Conservation (phyloP, 2,888 invertebrate genomes). For the Nomada fucata region DNA sequence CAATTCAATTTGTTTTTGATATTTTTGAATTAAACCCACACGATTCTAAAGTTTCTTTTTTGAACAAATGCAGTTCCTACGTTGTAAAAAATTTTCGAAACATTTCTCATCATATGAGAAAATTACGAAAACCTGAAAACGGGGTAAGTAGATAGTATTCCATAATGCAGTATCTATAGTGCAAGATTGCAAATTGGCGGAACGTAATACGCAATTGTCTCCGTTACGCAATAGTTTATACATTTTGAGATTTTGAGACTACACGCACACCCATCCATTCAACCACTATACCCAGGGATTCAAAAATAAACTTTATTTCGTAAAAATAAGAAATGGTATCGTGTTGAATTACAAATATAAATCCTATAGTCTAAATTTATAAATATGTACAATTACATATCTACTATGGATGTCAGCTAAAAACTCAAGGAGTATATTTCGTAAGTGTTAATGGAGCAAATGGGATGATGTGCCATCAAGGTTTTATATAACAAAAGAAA, state of each 20-base stretch:
- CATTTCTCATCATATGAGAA: constrained; percentile 37
- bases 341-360: constrained; percentile 81
- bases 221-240: constrained; percentile 58
- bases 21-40: constrained; percentile 25
- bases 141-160: constrained; percentile 41
- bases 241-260: constrained; percentile 57
- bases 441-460: constrained; percentile 75
- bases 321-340: constrained; percentile 82
- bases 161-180: constrained; percentile 52
- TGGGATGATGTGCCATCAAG: constrained; percentile 69
- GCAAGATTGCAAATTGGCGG: constrained; percentile 69
- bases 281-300: constrained; percentile 75
- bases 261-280: constrained; percentile 74
- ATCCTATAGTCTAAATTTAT: constrained; percentile 81
- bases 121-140: constrained; percentile 35
- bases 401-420: constrained; percentile 75
- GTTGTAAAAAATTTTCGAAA: constrained; percentile 59
- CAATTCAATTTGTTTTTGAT: constrained; percentile 22
- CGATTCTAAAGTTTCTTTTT: constrained; percentile 23
- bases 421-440: constrained; percentile 73
- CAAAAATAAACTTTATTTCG: constrained; percentile 81
- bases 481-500: constrained; percentile 34
- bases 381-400: constrained; percentile 82
- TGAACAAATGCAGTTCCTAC: constrained; percentile 26
- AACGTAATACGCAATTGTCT: constrained; percentile 56